Conservation (phyloP, 2,113 vertebrate genomes). For the Delphinapterus leucas region DNA sequence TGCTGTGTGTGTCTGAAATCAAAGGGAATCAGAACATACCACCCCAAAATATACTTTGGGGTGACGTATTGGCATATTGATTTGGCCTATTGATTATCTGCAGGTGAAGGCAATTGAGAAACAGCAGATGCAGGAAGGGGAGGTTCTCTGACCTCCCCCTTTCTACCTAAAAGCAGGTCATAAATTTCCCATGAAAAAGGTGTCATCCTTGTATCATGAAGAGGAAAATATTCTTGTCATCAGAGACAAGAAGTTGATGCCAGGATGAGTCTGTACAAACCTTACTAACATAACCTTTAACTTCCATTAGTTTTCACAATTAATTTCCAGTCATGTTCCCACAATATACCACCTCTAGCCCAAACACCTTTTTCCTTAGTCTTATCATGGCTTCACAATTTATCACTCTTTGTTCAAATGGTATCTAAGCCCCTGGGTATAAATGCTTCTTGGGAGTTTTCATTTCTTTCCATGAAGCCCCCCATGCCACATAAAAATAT, state of each 20-base stretch:
- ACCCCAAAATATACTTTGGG: neutral
- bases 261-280: neutral
- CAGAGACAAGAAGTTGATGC: neutral
- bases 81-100: neutral
- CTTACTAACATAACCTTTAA: neutral
- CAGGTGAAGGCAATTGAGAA: neutral
- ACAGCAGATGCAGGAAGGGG: neutral
- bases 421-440: neutral
- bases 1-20: neutral
- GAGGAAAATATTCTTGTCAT: neutral
- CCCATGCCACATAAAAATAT: neutral
- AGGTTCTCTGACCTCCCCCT: neutral
- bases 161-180: neutral
- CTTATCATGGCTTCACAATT: neutral
- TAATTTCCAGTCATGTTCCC: neutral
- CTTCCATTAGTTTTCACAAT: neutral
- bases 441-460: neutral
- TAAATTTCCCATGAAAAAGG: constrained; percentile 6
- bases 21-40: neutral
- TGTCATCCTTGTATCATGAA: neutral
- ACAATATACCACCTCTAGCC: neutral
- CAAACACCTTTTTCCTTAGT: neutral
- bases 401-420: neutral
- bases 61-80: neutral
- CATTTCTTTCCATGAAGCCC: neutral